These are phyloP conservation scores for Tetragonisca angustula DNA, from an alignment of 2,888 invertebrate genomes.

Conservation along the genomic window DNA sequence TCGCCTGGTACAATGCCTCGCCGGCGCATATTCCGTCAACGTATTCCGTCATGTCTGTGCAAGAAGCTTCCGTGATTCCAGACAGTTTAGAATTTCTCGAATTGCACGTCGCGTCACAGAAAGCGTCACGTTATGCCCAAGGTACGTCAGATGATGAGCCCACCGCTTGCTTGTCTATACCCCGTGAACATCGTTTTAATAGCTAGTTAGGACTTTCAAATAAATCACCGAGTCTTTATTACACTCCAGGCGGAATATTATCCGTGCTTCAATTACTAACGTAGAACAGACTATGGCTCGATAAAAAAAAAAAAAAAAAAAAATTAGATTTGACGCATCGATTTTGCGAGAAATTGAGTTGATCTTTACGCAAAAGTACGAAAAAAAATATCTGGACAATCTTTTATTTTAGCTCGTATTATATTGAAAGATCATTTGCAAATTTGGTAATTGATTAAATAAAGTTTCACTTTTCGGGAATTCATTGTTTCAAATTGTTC, in stretches of 20 bases:
- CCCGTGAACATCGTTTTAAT: conserved; percentile 6
- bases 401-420: too few relatives aligned
- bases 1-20: conserved; percentile 27
- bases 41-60: conserved; percentile 20
- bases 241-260: neutral
- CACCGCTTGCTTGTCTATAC: neutral
- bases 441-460: too few relatives aligned
- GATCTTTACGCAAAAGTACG: too few relatives aligned
- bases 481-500: too few relatives aligned
- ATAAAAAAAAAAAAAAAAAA: too few relatives aligned
- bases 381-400: too few relatives aligned
- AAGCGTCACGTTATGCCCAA: conserved; percentile 24
- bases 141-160: neutral
- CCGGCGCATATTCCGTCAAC: conserved; percentile 9
- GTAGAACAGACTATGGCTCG: too few relatives aligned
- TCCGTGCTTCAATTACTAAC: neutral
- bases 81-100: conserved; percentile 49
- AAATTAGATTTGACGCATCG: too few relatives aligned
- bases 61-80: conserved; percentile 41
- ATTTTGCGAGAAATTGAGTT: too few relatives aligned
- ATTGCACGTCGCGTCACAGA: conserved; percentile 20
- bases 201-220: neutral
- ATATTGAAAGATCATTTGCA: too few relatives aligned
- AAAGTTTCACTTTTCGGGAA: too few relatives aligned
- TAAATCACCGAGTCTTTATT: neutral